Base-by-base conservation (phyloP, 2,888 invertebrate species). In the Liopterus haemorrhoidalis region DNA sequence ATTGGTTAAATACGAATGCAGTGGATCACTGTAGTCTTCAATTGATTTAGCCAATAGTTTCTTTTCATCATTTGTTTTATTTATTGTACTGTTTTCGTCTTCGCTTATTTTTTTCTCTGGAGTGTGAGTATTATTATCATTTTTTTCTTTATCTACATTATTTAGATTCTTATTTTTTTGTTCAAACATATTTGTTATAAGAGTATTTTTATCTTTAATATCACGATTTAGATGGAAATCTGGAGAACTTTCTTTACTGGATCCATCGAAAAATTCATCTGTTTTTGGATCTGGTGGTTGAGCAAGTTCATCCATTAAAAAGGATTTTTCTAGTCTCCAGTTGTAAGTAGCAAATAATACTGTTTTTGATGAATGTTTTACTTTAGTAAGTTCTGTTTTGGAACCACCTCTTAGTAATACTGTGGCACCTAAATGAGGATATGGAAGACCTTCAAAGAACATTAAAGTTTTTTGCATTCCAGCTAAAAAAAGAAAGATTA, bases 381-480 rank as follows among this genome's bases (percentile, higher is more conserved):
- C 81, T 60, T 82, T 78, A 6, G 79, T 73, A 5, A 95, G 71
- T 62, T 94, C 92, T n/a, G 69, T 63, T 42, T 74, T 66, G 1
- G 76, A 71, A 0, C 77, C 78, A 0, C 94, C 94, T n/a, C 92
- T 76, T 2, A 97, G 68, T 2, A 94, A 67, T 30, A 96, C 82
- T 12, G 94, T 90, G 53, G 90, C 89, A 1, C 91, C 93, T 2
- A 92, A 72, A 57, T 87, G 81, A 0, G 84, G 76, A 59, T 82
- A 80, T 0, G 86, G 82, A 54, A 94, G 86, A 4, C 93, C 92
- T 67, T 95, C 95, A 55, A 96, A 83, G 55, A 88, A 86, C 89
- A 97, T 90, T 20, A 97, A 68, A 0, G 91, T 91, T 71, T 97
- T 97, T 14, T 31, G 30, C 16, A 71, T 69, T 1, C 74, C 70